Conservation (phyloP, 2,113 vertebrate genomes). For the Pleuronectes platessa region DNA sequence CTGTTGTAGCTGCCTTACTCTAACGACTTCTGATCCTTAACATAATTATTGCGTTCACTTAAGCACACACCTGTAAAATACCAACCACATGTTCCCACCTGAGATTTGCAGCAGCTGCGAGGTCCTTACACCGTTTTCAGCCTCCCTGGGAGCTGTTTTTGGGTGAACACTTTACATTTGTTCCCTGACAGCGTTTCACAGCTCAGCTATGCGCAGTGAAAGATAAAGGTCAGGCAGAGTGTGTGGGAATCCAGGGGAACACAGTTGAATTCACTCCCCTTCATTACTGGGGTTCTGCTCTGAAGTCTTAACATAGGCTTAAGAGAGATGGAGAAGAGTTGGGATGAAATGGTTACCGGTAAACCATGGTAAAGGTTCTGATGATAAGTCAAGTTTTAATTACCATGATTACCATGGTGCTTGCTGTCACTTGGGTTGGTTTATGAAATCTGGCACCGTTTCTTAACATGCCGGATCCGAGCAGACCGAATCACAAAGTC, state of each 20-base stretch:
- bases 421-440: no score
- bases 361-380: no score
- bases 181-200: conserved; percentile 29
- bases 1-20: conserved; percentile 2
- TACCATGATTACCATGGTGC: no score
- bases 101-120: conserved; percentile 2
- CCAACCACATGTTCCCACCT: background rate
- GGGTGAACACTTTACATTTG: conserved; percentile 27
- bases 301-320: background rate
- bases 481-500: no score
- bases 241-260: conserved; percentile 26
- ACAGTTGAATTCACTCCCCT: conserved; percentile 5
- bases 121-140: conserved; percentile 23
- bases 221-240: conserved; percentile 53
- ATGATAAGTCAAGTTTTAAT: no score
- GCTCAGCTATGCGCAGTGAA: conserved; percentile 32
- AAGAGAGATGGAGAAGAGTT: no score
- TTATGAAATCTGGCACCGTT: no score
- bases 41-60: conserved; percentile 35
- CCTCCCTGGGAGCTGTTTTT: conserved; percentile 8
- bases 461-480: no score
- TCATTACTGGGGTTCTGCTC: conserved; percentile 17
- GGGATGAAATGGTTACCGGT: no score
- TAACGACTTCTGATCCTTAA: background rate
- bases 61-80: background rate